Conservation (phyloP, 2,888 invertebrate genomes). For the Esperia sulphurella region DNA sequence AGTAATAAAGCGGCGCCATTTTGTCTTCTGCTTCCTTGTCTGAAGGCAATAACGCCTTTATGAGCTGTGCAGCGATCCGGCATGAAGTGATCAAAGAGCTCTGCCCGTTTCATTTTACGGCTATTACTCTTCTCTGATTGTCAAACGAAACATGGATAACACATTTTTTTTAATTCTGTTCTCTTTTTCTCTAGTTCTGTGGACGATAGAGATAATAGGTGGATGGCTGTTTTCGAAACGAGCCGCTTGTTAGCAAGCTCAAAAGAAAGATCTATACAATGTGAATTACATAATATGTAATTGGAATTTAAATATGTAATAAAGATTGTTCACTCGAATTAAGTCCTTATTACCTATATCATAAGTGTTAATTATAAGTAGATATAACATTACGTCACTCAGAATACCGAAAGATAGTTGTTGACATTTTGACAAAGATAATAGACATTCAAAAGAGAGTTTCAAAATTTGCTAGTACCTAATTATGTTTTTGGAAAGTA, state of each 20-base stretch:
- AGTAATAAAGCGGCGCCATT: slow-evolving; percentile 78
- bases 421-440: too few species aligned
- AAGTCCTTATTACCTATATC: too few species aligned
- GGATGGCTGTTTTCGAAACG: neutral
- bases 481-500: too few species aligned
- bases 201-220: neutral
- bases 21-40: slow-evolving; percentile 67
- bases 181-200: neutral
- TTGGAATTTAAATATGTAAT: too few species aligned
- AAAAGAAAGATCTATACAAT: too few species aligned
- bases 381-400: too few species aligned
- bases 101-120: slow-evolving; percentile 64
- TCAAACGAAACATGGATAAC: slow-evolving; percentile 62
- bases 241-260: neutral
- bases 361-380: too few species aligned
- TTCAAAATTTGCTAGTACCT: too few species aligned
- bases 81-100: slow-evolving; percentile 70
- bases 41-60: slow-evolving; percentile 67
- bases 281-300: too few species aligned
- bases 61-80: slow-evolving; percentile 62
- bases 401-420: too few species aligned
- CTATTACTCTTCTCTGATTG: slow-evolving; percentile 59
- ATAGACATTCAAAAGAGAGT: too few species aligned
- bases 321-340: too few species aligned
- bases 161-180: slow-evolving; percentile 49